Evolutionary conservation across 2,888 invertebrate species (phyloP).

Genomic region (Eledona agricola): DNA sequence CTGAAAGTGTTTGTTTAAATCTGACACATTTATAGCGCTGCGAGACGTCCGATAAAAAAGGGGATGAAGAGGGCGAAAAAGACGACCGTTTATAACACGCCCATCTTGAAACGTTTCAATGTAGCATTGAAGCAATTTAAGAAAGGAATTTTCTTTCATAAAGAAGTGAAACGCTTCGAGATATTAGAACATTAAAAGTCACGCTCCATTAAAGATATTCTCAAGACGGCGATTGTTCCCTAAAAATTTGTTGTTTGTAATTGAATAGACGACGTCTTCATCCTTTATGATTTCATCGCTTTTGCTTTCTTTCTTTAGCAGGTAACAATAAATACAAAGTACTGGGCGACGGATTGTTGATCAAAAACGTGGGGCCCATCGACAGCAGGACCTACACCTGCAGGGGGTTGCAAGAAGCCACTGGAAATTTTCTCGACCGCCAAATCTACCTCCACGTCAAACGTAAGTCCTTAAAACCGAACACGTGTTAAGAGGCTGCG

Average conservation of each 20-base stretch:
- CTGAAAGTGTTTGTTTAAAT: conserved; percentile 13
- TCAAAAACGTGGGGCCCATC: conserved; percentile 65
- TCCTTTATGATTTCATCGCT: conserved; percentile 6
- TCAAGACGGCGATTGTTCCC: conserved; percentile 24
- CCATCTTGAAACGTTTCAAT: conserved; percentile 27
- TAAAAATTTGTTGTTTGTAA: conserved; percentile 34
- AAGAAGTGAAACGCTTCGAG: conserved; percentile 33
- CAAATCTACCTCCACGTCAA: conserved; percentile 68
- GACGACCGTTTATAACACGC: conserved; percentile 18
- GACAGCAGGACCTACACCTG: conserved; percentile 69
- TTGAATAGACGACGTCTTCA: conserved; percentile 19
- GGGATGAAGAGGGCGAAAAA: conserved; percentile 9
- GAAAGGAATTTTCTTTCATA: conserved; percentile 32
- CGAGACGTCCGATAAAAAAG: conserved; percentile 9
- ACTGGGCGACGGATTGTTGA: conserved; percentile 67
- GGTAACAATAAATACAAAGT: conserved; percentile 61
- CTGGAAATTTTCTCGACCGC: conserved; percentile 66
- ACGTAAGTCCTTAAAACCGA: conserved; percentile 64
- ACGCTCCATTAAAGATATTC: conserved; percentile 38
- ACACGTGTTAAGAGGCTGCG: conserved; percentile 14
- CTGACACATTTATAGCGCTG: conserved; percentile 11
- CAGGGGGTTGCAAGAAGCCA: conserved; percentile 66
- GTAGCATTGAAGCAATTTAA: conserved; percentile 31
- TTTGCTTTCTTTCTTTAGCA: conserved; percentile 41
- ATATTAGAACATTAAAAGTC: conserved; percentile 38